Evolutionary conservation across 2,797 vertebrate genomes (phyloP).

Genomic region (Dendrocincla fuliginosa): DNA sequence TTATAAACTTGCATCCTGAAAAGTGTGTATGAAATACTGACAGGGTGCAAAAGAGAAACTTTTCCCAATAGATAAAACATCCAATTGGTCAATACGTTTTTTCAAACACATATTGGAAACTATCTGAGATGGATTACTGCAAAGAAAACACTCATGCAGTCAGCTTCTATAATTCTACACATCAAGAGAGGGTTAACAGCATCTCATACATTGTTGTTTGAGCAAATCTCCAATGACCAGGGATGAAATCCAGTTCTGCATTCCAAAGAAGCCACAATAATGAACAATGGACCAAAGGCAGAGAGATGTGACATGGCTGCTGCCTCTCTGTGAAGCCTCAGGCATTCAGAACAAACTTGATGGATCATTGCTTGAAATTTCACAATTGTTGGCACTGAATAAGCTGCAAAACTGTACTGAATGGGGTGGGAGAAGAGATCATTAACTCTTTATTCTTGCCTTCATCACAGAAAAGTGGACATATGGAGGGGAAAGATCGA

Average conservation of each 20-base stretch:
- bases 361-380: slow-evolving; percentile 16
- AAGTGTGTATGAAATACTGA: not conserved
- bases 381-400: not conserved
- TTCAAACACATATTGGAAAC: not conserved
- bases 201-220: not conserved
- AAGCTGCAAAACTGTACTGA: not conserved
- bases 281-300: not conserved
- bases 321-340: not conserved
- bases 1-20: not conserved
- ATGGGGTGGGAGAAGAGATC: not conserved
- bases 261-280: not conserved
- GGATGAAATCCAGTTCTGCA: not conserved
- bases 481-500: not conserved
- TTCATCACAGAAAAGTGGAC: not conserved
- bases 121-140: not conserved
- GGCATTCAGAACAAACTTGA: not conserved
- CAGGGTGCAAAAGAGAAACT: not conserved
- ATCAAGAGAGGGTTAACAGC: not conserved
- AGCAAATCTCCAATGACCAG: not conserved
- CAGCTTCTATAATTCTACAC: not conserved
- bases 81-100: not conserved
- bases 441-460: not conserved
- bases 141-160: not conserved
- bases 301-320: not conserved
- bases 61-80: not conserved